Percentiles rank a stretch among this genome's conserved stretches.
Evolutionary conservation across 2,797 vertebrate genomes (phyloP).

Genomic region (Manis crassicaudata): DNA sequence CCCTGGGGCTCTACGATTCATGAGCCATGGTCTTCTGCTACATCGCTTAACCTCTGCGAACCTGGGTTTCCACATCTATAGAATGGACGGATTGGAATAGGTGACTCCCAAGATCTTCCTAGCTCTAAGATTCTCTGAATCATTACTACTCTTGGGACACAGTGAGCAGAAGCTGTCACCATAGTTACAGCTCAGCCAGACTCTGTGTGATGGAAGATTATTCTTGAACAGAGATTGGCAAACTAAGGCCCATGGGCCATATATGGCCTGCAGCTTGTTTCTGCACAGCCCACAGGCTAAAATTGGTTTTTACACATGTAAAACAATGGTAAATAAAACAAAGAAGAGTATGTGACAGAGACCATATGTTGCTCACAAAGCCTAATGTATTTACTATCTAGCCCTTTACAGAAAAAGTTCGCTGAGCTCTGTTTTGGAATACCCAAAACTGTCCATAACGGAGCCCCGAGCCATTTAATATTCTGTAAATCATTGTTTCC

Average conservation of each 20-base stretch:
- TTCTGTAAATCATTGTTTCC: neutral
- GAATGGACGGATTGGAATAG: neutral
- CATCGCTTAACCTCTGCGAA: neutral
- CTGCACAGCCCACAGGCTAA: neutral
- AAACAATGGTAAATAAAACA: neutral
- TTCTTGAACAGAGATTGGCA: conserved; percentile 1
- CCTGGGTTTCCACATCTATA: neutral
- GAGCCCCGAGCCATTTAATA: neutral
- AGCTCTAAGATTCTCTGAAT: neutral
- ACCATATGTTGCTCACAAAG: neutral
- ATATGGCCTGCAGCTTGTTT: neutral
- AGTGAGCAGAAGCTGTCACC: neutral
- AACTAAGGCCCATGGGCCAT: neutral
- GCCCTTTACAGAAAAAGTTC: neutral
- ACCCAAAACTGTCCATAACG: neutral
- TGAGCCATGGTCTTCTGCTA: neutral
- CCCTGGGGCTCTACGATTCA: neutral
- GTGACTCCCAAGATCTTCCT: neutral
- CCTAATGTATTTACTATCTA: neutral
- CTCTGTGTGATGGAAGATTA: neutral
- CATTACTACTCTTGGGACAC: neutral
- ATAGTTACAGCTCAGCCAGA: neutral
- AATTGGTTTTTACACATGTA: neutral
- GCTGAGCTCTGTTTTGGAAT: neutral
- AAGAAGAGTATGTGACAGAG: neutral